Evolutionary conservation across 37 sponge, comb jelly and placozoan genomes (phyloP), one percentile per base, ranked within the genome.

Genomic region (Geodia barretti): DNA sequence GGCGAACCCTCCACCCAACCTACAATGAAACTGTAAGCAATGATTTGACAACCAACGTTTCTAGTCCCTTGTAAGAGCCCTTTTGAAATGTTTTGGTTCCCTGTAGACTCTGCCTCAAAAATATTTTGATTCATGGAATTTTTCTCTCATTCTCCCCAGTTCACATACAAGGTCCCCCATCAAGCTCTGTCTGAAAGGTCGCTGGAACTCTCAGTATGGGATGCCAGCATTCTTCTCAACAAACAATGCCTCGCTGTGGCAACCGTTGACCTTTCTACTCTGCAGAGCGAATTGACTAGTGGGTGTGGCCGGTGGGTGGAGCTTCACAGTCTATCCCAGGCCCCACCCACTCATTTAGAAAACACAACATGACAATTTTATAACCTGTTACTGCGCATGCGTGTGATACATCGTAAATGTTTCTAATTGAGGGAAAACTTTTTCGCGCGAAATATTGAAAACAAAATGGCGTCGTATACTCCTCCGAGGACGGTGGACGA

Each of bases 1-100:
- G 72, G 61, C 90, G 79, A 33, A 86, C 97, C 0, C 84, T 84
- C 33, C 76, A 93, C 42, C 97, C 97, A 0, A 96, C 97, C 26
- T 96, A 84, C 60, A 92, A 96, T 88, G 91, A 96, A 68, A 85
- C 78, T 9, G 95, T 94, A 30, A 86, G 87, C 35, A 9, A 80
- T 14, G 38, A 54, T 23, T 14, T 23, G 20, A n/a, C n/a, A n/a
- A n/a, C n/a, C n/a, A n/a, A n/a, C n/a, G n/a, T n/a, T n/a, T n/a
- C n/a, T n/a, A n/a, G n/a, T n/a, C n/a, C n/a, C n/a, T n/a, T n/a
- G n/a, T n/a, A n/a, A n/a, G n/a, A n/a, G n/a, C n/a, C n/a, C n/a
- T n/a, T n/a, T n/a, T n/a, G n/a, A n/a, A n/a, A n/a, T n/a, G n/a
- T n/a, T n/a, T n/a, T n/a, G n/a, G n/a, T n/a, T 59, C 28, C 32